A percentile compares a stretch with the other conserved stretches of the same genome.
phyloP scores from a whole-genome alignment of 2,797 vertebrate genomes.

The Buceros bicornis region DNA sequence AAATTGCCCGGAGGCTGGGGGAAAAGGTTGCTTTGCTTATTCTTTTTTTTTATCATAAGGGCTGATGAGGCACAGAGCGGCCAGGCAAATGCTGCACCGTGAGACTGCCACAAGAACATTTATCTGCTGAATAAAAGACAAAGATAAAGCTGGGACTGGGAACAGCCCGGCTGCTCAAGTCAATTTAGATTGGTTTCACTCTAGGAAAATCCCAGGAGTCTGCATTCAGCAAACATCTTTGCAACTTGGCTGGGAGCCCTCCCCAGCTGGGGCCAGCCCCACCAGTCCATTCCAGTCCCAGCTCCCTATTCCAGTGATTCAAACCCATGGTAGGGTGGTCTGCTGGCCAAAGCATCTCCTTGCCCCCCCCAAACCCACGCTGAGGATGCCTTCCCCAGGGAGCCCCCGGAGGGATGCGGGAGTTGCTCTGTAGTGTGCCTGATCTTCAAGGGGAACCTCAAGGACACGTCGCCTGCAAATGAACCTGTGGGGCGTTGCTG shows the following conservation, averaged over 20 bases:
- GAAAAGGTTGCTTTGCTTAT: neutral
- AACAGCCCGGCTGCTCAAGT: neutral
- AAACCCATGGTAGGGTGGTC: neutral
- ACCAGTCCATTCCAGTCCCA: neutral
- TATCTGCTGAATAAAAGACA: constrained; percentile 34
- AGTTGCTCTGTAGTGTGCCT: neutral
- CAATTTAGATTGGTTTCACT: neutral
- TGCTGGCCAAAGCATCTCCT: neutral
- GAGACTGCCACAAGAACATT: neutral
- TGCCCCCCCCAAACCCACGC: neutral
- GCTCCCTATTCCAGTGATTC: neutral
- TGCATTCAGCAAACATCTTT: neutral
- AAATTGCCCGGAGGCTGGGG: neutral
- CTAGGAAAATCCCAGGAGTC: neutral
- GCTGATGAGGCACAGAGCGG: neutral
- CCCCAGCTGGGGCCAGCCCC: neutral
- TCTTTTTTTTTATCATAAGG: neutral
- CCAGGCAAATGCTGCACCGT: neutral
- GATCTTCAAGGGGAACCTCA: neutral
- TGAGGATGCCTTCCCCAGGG: neutral
- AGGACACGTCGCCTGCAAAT: neutral
- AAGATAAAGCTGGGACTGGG: neutral
- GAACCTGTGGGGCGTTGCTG: neutral
- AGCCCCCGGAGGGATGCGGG: accelerated
- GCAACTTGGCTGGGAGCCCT: neutral